Percentiles rank a stretch among this genome's conserved stretches.
These are phyloP conservation scores for Pteropus alecto DNA, from an alignment of 2,113 vertebrate species.

Conservation along the genomic window DNA sequence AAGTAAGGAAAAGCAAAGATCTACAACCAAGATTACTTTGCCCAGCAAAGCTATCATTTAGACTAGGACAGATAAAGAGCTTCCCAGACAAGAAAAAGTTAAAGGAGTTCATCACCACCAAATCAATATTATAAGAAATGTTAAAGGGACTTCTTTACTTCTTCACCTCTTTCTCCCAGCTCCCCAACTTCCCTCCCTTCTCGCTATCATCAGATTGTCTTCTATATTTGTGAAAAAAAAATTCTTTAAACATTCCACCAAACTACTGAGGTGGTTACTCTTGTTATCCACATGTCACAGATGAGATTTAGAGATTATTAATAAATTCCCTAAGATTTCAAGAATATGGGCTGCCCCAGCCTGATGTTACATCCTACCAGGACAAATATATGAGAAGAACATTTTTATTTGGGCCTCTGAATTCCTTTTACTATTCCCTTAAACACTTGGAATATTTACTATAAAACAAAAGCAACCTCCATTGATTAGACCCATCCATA, in stretches of 20 bases:
- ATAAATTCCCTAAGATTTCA: background rate
- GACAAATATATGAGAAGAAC: background rate
- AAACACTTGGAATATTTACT: background rate
- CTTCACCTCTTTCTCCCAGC: no score
- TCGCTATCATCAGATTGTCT: no score
- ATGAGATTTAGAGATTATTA: background rate
- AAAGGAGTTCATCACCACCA: no score
- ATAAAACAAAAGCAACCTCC: background rate
- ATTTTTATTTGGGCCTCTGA: background rate
- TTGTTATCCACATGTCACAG: background rate
- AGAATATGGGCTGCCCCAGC: background rate
- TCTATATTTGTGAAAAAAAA: no score
- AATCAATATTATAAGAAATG: no score
- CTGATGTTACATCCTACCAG: background rate
- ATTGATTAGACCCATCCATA: background rate
- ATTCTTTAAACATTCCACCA: background rate
- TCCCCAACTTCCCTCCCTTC: no score
- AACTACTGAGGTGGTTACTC: accelerated
- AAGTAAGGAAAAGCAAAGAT: no score
- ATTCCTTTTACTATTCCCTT: background rate
- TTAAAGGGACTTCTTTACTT: no score
- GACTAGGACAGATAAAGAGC: no score
- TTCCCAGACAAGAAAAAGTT: no score
- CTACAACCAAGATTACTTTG: no score
- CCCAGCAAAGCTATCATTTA: no score